Evolutionary conservation across 2,797 vertebrate species (phyloP), one percentile per base, ranked within the genome.

Genomic region (Anas capensis): DNA sequence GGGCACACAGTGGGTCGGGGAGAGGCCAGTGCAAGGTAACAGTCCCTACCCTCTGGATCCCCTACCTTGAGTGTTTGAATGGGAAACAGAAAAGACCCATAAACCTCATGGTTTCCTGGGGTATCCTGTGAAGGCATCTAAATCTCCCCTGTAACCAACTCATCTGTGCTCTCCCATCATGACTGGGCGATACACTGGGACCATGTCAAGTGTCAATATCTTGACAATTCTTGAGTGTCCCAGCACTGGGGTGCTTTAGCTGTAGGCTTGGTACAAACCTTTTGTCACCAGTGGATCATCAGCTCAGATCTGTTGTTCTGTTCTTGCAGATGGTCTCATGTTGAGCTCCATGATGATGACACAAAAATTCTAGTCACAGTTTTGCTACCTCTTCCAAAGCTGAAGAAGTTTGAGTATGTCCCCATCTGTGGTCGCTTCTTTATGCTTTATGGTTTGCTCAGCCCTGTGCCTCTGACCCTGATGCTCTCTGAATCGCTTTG

Each of bases 381-480:
- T 69, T 96, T 99, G 73, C 95, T 96, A 0, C 91, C 29, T 18
- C 92, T 99, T 64, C 91, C 96, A 65, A 95, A 96, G n/a, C 98
- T 99, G 90, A 98, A 96, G 87, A 98, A 73, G 15, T 97, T 99
- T 95, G 97, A 97, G 99, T 99, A 96, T 3, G 97, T 84, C 19
- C 33, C 21, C 15, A 38, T 16, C 34, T 71, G 49, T 29, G n/a
- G 10, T 57, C 44, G 77, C 64, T 44, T 57, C 33, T 33, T 46
- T 13, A 2, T 14, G 46, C 13, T 56, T 64, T 64, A 21, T 42
- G 2, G 0, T 73, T 73, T 36, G 26, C 18, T 78, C 33, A 58
- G 0, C 5, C 14, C 19, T 17, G 14, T 49, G 31, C 16, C 44
- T 69, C 49, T 69, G 9, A 7, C 36, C n/a, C 11, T 36, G 27